Percentiles rank a stretch among this genome's conserved stretches.
These are phyloP conservation scores for Hassar affinis DNA, from an alignment of 2,113 vertebrate species.

Conservation along the genomic window DNA sequence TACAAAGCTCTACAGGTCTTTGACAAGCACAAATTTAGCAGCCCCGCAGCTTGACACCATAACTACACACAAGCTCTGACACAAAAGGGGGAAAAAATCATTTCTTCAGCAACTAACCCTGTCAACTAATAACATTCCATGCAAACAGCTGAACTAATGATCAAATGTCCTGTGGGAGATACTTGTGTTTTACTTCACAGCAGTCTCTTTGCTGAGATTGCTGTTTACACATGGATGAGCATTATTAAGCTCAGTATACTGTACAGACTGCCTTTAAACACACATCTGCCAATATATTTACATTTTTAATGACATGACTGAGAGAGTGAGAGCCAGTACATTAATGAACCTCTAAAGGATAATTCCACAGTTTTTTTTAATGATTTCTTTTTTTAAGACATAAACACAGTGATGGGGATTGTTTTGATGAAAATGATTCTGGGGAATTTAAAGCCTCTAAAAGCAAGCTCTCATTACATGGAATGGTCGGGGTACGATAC, in stretches of 20 bases:
- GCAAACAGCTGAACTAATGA: constrained; percentile 23
- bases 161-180: constrained; percentile 7
- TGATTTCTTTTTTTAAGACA: background rate
- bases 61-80: background rate
- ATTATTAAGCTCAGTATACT: constrained; percentile 6
- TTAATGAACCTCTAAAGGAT: background rate
- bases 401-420: background rate
- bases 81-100: background rate
- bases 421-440: background rate
- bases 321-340: background rate
- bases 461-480: background rate
- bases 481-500: background rate
- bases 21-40: background rate
- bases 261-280: background rate
- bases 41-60: background rate
- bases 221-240: constrained; percentile 17
- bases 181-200: constrained; percentile 18
- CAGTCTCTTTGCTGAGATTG: constrained; percentile 17
- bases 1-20: background rate
- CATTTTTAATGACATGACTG: background rate
- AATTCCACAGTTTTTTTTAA: background rate
- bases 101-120: constrained; percentile 18
- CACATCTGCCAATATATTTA: background rate
- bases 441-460: background rate
- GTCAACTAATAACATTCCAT: constrained; percentile 20